Evolutionary conservation across 2,888 invertebrate species (phyloP).

Genomic region (Dioctria rufipes): DNA sequence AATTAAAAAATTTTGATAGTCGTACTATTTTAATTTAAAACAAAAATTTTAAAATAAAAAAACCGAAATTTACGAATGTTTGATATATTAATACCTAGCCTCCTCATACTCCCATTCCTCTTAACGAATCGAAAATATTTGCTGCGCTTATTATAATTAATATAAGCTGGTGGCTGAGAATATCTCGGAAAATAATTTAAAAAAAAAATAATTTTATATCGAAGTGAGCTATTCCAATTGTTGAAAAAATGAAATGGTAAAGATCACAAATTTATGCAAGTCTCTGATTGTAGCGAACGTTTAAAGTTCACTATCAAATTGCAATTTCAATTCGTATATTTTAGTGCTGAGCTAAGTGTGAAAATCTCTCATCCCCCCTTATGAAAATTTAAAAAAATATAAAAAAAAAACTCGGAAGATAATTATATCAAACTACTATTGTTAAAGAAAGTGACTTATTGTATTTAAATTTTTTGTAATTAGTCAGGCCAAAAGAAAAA

Average conservation of each 20-base stretch:
- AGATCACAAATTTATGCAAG: conserved; percentile 8
- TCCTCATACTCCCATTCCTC: too few species aligned
- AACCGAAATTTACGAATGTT: too few species aligned
- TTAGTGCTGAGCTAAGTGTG: neutral
- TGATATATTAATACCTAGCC: too few species aligned
- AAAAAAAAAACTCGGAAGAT: neutral
- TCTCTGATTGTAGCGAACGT: neutral
- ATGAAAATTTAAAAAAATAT: neutral
- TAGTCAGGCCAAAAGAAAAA: conserved; percentile 14
- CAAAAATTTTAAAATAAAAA: conserved; percentile 2
- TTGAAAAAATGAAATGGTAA: neutral
- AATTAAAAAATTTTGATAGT: neutral
- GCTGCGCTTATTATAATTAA: too few species aligned
- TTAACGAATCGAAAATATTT: too few species aligned
- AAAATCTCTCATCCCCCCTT: too few species aligned
- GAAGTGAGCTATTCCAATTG: too few species aligned
- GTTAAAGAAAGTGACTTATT: conserved; percentile 9
- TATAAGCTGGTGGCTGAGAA: too few species aligned
- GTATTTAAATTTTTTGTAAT: conserved; percentile 33
- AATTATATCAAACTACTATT: neutral
- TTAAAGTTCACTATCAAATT: conserved; percentile 8
- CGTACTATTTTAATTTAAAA: neutral
- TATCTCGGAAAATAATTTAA: too few species aligned
- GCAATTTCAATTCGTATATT: neutral
- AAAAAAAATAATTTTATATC: too few species aligned